A percentile compares a stretch with the other conserved stretches of the same genome.
Conservation (phyloP, 2,113 vertebrate species). For the Saimiri boliviensis region DNA sequence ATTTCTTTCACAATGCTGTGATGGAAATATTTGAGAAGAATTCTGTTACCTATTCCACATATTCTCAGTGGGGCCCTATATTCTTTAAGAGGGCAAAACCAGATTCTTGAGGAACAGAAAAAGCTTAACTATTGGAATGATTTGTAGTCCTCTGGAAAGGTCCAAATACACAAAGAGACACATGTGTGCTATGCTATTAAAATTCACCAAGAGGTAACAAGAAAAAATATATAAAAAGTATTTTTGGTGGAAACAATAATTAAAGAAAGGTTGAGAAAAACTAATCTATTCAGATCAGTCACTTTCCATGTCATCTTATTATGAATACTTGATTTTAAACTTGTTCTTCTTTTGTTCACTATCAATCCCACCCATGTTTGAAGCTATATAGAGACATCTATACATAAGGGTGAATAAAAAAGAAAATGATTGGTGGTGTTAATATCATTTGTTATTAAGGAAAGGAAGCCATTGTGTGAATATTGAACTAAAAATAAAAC, state of each 20-base stretch:
- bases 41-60: neutral
- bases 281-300: neutral
- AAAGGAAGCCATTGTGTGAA: neutral
- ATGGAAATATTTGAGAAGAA: neutral
- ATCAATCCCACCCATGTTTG: neutral
- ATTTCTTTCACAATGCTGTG: neutral
- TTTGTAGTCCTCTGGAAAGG: neutral
- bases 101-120: neutral
- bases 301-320: neutral
- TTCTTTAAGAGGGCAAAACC: neutral
- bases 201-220: neutral
- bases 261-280: neutral
- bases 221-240: neutral
- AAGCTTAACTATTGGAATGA: neutral
- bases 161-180: neutral
- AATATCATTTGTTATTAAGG: neutral
- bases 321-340: neutral
- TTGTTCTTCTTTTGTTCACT: neutral
- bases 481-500: slow-evolving; percentile 1
- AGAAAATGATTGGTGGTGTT: neutral
- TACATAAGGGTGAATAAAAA: neutral
- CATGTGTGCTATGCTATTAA: neutral
- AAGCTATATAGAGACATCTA: neutral
- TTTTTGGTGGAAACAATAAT: neutral
- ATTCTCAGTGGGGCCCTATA: neutral